Evolutionary conservation across 1,140 invertebrate genomes (phyloP).

Genomic region (Medauroidea extradentata): DNA sequence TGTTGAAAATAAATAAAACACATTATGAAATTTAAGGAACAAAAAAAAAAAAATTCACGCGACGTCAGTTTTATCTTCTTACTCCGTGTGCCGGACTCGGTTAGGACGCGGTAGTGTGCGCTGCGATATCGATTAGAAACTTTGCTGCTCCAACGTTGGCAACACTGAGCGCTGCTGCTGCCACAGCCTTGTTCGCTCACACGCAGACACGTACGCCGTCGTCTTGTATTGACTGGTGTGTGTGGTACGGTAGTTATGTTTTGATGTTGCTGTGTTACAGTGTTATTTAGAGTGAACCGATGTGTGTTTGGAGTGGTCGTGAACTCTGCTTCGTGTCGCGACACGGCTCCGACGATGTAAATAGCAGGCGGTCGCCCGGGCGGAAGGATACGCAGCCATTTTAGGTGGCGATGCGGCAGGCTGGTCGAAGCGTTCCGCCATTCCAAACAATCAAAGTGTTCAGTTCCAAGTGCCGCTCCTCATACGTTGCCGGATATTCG

Average conservation of each 20-base stretch:
- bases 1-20: too few relatives aligned
- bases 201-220: not conserved
- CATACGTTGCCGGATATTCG: conserved; percentile 47
- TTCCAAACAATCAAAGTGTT: conserved; percentile 58
- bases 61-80: too few relatives aligned
- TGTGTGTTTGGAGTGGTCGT: too few relatives aligned
- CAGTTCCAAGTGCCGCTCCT: conserved; percentile 52
- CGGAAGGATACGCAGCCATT: conserved; percentile 54
- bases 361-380: conserved; percentile 11
- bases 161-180: not conserved
- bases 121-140: too few relatives aligned
- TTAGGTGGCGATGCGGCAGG: conserved; percentile 62
- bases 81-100: too few relatives aligned
- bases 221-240: conserved; percentile 4
- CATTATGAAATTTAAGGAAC: too few relatives aligned
- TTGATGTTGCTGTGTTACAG: too few relatives aligned
- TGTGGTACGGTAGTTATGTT: not conserved
- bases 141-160: too few relatives aligned
- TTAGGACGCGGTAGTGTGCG: too few relatives aligned
- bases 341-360: not conserved
- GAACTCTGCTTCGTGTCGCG: too few relatives aligned
- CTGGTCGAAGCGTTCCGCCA: conserved; percentile 58
- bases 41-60: too few relatives aligned
- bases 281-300: too few relatives aligned
- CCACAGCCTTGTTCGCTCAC: conserved; percentile 5